Conservation (phyloP, 2,797 vertebrate genomes). For the Eulemur coronatus region DNA sequence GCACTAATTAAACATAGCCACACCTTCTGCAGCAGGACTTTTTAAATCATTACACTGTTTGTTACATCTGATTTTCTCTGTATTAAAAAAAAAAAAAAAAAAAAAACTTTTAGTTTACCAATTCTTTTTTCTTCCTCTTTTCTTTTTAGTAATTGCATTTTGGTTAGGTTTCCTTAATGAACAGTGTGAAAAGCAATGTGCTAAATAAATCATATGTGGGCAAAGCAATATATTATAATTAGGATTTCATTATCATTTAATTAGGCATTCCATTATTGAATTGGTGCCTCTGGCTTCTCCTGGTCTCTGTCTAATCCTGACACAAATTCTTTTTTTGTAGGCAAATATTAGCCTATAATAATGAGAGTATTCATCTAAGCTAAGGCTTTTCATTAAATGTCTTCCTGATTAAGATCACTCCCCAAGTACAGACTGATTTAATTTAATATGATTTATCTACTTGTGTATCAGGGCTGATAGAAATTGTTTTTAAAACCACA, state of each 20-base stretch:
- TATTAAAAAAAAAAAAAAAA: conserved; percentile 66
- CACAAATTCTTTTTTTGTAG: conserved; percentile 85
- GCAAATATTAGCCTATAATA: conserved; percentile 85
- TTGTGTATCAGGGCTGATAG: conserved; percentile 78
- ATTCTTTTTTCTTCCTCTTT: conserved; percentile 51
- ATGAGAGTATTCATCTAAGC: conserved; percentile 82
- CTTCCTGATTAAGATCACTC: conserved; percentile 84
- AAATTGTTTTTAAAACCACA: conserved; percentile 79
- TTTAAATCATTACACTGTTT: background rate
- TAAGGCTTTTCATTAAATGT: conserved; percentile 84
- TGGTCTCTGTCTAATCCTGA: conserved; percentile 83
- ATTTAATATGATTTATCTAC: conserved; percentile 83
- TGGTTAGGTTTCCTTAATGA: conserved; percentile 81
- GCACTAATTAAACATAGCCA: background rate
- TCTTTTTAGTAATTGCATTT: conserved; percentile 79
- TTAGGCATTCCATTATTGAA: conserved; percentile 86
- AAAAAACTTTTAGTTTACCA: conserved; percentile 65
- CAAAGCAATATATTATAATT: conserved; percentile 85
- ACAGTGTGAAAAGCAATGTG: conserved; percentile 80
- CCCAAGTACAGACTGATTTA: conserved; percentile 80
- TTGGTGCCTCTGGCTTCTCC: conserved; percentile 83
- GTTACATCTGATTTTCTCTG: conserved; percentile 19
- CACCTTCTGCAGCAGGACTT: background rate
- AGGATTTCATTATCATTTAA: conserved; percentile 85
- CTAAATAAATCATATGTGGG: conserved; percentile 81